Conservation (phyloP, 2,797 vertebrate species). For the Sebastes itinus region DNA sequence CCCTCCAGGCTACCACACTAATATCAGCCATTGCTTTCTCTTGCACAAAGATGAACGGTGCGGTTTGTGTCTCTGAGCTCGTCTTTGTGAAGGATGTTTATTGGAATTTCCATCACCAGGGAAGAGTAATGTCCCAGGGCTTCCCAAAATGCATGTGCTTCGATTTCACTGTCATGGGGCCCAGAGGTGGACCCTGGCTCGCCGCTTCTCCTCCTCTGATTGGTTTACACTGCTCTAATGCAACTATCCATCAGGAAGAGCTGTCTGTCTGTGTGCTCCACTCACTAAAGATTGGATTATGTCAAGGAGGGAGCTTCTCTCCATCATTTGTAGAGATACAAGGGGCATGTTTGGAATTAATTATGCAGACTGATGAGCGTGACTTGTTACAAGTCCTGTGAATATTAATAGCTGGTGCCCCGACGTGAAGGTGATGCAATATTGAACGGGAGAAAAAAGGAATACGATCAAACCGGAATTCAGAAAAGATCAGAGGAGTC, state of each 20-base stretch:
- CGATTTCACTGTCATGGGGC: background rate
- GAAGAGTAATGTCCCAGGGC: constrained; percentile 15
- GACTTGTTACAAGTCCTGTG: constrained; percentile 8
- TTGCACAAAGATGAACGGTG: constrained; percentile 11
- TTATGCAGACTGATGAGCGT: constrained; percentile 49
- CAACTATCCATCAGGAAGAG: constrained; percentile 32
- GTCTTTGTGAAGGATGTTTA: constrained; percentile 24
- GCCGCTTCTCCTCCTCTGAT: background rate
- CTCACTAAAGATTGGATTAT: constrained; percentile 21
- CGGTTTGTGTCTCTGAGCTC: background rate
- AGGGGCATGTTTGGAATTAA: constrained; percentile 39
- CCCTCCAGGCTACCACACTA: background rate
- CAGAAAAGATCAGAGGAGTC: background rate
- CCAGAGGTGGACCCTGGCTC: background rate
- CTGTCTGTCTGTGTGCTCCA: background rate
- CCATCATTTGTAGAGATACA: constrained; percentile 9
- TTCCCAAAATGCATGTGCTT: constrained; percentile 30
- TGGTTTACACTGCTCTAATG: constrained; percentile 31
- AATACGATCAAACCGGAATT: background rate
- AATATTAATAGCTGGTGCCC: constrained; percentile 43
- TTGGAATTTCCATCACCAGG: constrained; percentile 8
- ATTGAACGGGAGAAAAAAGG: constrained; percentile 3
- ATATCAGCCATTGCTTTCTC: background rate
- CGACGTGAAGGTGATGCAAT: constrained; percentile 15
- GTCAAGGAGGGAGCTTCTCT: constrained; percentile 10